Conservation (phyloP, 2,888 invertebrate genomes). For the Corythucha ciliata region DNA sequence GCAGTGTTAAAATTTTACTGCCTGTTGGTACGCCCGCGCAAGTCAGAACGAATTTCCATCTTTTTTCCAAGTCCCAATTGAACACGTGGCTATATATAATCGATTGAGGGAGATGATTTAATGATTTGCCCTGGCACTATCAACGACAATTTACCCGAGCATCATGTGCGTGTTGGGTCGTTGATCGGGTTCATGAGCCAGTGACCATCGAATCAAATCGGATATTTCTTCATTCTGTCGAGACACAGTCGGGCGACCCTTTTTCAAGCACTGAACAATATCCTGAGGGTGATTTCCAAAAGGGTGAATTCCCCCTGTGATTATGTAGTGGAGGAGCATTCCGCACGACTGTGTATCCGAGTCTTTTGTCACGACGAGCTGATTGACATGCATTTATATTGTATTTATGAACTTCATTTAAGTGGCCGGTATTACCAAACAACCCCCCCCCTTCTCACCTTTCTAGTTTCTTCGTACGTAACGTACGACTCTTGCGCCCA, state of each 20-base stretch:
- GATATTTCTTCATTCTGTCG: constrained; percentile 38
- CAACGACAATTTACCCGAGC: constrained; percentile 38
- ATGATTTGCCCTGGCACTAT: neutral
- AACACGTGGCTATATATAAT: constrained; percentile 35
- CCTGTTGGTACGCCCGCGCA: constrained; percentile 42
- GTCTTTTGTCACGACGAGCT: constrained; percentile 28
- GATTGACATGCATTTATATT: too few relatives aligned
- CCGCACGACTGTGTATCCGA: constrained; percentile 43
- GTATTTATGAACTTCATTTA: too few relatives aligned
- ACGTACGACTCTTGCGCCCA: constrained; percentile 42
- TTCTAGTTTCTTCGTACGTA: constrained; percentile 37
- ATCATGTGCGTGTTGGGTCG: constrained; percentile 41
- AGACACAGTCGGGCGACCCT: constrained; percentile 24
- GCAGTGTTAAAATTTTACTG: constrained; percentile 35
- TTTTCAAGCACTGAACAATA: constrained; percentile 41
- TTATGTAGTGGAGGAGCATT: constrained; percentile 41
- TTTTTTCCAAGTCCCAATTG: constrained; percentile 37
- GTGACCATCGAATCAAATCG: constrained; percentile 42
- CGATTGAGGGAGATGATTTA: too few relatives aligned
- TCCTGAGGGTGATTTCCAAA: constrained; percentile 41
- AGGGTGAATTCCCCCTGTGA: constrained; percentile 42
- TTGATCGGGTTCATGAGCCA: constrained; percentile 40
- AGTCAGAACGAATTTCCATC: constrained; percentile 41
- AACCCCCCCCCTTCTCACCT: too few relatives aligned
- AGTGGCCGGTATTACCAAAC: too few relatives aligned